These are phyloP conservation scores for Psittacula echo DNA, from an alignment of 2,797 vertebrate species.

Conservation along the genomic window DNA sequence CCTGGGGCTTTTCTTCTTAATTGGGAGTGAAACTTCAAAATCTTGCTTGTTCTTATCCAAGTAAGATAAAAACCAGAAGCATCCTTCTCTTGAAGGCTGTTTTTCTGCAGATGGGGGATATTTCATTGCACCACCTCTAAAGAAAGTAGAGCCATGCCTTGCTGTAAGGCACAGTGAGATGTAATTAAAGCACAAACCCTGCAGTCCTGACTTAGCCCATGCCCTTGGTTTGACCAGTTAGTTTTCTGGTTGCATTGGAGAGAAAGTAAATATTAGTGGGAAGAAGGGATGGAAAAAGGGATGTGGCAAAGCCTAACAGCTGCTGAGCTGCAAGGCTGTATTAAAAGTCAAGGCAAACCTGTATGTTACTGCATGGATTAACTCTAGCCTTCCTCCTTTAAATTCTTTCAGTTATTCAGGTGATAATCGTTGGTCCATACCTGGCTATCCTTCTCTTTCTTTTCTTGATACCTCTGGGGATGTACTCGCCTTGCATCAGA, in stretches of 20 bases:
- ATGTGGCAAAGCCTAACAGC: background rate
- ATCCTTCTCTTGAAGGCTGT: background rate
- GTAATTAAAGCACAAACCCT: background rate
- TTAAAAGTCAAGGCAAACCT: background rate
- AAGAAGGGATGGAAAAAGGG: background rate
- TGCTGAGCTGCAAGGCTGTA: background rate
- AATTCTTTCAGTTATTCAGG: slow-evolving; percentile 83
- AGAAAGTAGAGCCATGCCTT: background rate
- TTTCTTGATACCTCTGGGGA: slow-evolving; percentile 89
- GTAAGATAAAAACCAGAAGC: background rate
- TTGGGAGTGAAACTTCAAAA: background rate
- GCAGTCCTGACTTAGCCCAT: background rate
- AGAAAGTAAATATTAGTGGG: background rate
- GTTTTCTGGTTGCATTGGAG: background rate
- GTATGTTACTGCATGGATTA: background rate
- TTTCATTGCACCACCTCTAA: background rate
- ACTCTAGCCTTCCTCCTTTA: slow-evolving; percentile 51
- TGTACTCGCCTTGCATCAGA: slow-evolving; percentile 92
- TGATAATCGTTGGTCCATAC: slow-evolving; percentile 83
- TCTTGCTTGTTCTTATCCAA: background rate
- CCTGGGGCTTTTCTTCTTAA: background rate
- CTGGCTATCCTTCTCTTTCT: slow-evolving; percentile 84
- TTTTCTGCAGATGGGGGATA: background rate
- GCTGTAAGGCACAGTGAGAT: background rate
- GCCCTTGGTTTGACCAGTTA: background rate